Evolutionary conservation across 2,113 vertebrate genomes (phyloP).

Genomic region (Vanacampus margaritifer): DNA sequence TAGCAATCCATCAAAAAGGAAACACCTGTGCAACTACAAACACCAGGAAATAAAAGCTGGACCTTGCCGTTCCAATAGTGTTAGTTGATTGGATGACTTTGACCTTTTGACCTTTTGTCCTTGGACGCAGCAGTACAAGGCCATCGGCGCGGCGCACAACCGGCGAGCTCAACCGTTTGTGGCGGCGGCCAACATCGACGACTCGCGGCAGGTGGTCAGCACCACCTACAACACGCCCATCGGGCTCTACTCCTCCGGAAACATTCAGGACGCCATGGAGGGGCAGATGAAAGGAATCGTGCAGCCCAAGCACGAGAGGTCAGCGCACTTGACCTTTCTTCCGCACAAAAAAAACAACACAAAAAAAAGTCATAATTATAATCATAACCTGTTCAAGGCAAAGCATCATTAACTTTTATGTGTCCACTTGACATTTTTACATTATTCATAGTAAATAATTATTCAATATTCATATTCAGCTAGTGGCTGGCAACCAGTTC

Average conservation of each 20-base stretch:
- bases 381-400: no score
- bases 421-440: no score
- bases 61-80: no score
- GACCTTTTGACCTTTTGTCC: neutral
- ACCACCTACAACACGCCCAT: constrained; percentile 97
- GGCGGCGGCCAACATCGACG: constrained; percentile 92
- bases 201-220: constrained; percentile 96
- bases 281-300: constrained; percentile 91
- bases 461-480: no score
- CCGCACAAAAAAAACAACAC: neutral
- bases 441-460: no score
- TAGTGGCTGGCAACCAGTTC: no score
- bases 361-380: neutral
- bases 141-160: constrained; percentile 90
- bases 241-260: constrained; percentile 95
- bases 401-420: no score
- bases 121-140: constrained; percentile 83
- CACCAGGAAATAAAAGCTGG: no score
- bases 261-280: constrained; percentile 93
- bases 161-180: constrained; percentile 92
- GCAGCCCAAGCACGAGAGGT: constrained; percentile 74
- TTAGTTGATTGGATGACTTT: no score
- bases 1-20: no score
- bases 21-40: no score
- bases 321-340: constrained; percentile 2